These are phyloP conservation scores for Strigamia crassipes DNA, from an alignment of 2,888 invertebrate genomes.

Conservation along the genomic window DNA sequence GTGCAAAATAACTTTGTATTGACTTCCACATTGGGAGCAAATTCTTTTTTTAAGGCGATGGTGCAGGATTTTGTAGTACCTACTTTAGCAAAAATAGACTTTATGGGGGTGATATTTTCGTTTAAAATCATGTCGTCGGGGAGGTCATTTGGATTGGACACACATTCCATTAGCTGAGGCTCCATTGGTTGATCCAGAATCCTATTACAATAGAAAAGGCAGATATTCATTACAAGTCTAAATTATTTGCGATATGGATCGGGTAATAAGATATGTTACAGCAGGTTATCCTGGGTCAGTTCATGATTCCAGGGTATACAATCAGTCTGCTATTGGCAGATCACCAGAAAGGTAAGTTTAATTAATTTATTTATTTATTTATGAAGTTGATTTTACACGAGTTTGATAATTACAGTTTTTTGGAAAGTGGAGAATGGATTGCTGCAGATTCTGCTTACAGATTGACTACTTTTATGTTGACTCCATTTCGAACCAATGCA, in stretches of 20 bases:
- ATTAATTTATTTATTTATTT: background rate
- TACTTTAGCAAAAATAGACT: too few species aligned
- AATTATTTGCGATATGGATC: background rate
- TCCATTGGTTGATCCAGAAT: background rate
- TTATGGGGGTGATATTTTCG: too few species aligned
- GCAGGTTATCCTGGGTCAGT: background rate
- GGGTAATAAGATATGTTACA: background rate
- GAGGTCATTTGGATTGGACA: background rate
- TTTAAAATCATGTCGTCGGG: too few species aligned
- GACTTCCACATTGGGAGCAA: too few species aligned
- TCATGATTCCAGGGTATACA: background rate
- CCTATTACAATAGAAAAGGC: background rate
- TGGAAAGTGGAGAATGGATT: background rate
- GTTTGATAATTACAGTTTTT: background rate
- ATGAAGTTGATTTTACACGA: background rate
- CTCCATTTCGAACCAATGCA: background rate
- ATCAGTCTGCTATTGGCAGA: background rate
- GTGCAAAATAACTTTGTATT: too few species aligned
- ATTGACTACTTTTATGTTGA: background rate
- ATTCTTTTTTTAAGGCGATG: too few species aligned
- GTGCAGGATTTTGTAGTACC: too few species aligned
- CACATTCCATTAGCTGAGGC: slow-evolving; percentile 4
- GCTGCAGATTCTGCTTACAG: background rate
- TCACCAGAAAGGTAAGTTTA: background rate
- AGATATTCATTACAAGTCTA: background rate